These are phyloP conservation scores for Calyptommatus sinebrachiatus DNA, from an alignment of 2,113 vertebrate genomes.

Conservation along the genomic window DNA sequence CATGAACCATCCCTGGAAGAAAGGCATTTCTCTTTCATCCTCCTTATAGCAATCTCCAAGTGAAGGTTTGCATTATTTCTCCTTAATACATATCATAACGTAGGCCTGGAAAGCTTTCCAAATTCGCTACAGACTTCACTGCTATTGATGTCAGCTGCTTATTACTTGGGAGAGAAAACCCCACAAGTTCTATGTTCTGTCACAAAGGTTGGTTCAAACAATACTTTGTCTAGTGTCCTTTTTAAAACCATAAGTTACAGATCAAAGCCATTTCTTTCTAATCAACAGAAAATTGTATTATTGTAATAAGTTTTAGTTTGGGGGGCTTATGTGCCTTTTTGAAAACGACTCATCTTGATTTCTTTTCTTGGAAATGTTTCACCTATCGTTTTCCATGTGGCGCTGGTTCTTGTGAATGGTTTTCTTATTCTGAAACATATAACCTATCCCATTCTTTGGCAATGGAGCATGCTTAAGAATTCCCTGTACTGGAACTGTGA, in stretches of 20 bases:
- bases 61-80: too few species aligned
- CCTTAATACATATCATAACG: neutral
- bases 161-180: neutral
- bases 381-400: neutral
- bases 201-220: too few species aligned
- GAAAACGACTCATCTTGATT: neutral
- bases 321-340: slow-evolving; percentile 8
- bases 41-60: neutral
- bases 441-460: neutral
- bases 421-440: neutral
- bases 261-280: slow-evolving; percentile 44
- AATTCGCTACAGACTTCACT: neutral
- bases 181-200: neutral
- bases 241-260: slow-evolving; percentile 38
- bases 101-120: neutral
- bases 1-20: too few species aligned
- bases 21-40: too few species aligned
- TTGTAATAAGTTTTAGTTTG: slow-evolving; percentile 9
- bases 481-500: neutral
- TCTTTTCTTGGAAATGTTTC: neutral
- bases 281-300: slow-evolving; percentile 44
- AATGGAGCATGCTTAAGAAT: neutral
- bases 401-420: neutral
- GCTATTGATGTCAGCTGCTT: neutral
- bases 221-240: slow-evolving; percentile 17